Conservation (phyloP, 1,140 invertebrate species). For the Halesus radiatus region DNA sequence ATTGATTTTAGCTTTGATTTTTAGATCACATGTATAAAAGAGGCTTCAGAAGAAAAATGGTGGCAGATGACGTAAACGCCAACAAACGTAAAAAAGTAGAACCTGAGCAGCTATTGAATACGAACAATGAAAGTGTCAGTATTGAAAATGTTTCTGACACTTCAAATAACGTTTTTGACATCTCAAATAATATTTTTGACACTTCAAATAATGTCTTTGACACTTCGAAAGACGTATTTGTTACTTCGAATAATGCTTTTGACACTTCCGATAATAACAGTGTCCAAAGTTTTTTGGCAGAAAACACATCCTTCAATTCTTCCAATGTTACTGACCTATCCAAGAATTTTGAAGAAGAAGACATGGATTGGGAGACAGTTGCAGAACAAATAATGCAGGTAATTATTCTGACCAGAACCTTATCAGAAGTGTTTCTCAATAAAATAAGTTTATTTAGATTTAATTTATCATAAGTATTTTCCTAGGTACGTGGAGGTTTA, state of each 20-base stretch:
- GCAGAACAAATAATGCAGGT: constrained; percentile 34
- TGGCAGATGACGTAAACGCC: background rate
- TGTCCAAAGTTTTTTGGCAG: background rate
- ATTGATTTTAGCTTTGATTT: background rate
- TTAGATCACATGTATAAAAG: background rate
- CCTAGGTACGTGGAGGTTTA: constrained; percentile 19
- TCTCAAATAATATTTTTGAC: no score
- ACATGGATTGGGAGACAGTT: constrained; percentile 37
- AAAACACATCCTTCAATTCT: background rate
- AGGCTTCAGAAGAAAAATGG: background rate
- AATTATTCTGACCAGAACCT: background rate
- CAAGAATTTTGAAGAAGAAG: background rate
- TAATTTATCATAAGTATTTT: background rate
- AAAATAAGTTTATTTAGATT: background rate
- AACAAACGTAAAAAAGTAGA: constrained; percentile 13
- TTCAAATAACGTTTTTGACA: no score
- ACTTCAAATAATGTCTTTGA: no score
- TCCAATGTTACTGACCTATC: background rate
- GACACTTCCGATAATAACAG: background rate
- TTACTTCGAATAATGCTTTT: no score
- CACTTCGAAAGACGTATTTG: no score
- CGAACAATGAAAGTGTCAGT: background rate
- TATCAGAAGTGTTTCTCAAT: background rate
- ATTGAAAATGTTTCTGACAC: background rate
- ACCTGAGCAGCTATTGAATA: background rate